A percentile compares a stretch with the other conserved stretches of the same genome.
These are phyloP conservation scores for Epiblema foenella DNA, from an alignment of 2,888 invertebrate genomes.

Conservation along the genomic window DNA sequence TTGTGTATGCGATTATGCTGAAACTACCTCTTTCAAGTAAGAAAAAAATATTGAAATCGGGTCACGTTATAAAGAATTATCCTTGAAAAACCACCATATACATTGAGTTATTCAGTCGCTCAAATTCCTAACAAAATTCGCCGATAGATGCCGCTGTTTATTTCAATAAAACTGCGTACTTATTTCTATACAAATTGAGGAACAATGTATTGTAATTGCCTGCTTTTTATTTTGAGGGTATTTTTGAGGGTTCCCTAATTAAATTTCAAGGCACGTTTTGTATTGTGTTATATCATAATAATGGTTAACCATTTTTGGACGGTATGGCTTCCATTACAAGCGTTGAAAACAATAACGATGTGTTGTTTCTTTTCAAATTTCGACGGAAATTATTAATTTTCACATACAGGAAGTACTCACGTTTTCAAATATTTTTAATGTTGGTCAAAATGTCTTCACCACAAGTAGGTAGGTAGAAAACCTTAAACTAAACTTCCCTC, in stretches of 20 bases:
- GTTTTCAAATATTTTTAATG: no score
- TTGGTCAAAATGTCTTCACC: no score
- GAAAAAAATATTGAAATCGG: no score
- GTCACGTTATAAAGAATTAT: no score
- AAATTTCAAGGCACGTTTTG: constrained; percentile 32
- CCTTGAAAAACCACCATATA: no score
- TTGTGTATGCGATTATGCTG: no score
- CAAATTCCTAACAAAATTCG: no score
- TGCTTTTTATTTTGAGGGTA: constrained; percentile 16
- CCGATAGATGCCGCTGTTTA: neutral
- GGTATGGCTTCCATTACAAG: constrained; percentile 18
- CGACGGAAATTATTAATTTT: neutral
- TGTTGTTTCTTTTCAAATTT: neutral
- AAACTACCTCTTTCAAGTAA: no score
- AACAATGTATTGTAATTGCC: constrained; percentile 27
- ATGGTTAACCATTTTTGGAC: constrained; percentile 29
- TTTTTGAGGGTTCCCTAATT: constrained; percentile 23
- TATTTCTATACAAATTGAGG: constrained; percentile 25
- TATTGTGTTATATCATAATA: constrained; percentile 35
- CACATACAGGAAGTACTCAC: no score
- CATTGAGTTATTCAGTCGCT: no score
- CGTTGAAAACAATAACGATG: constrained; percentile 22
- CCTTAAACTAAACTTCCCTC: no score
- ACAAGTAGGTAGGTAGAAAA: no score
- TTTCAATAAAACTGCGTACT: constrained; percentile 22